These are phyloP conservation scores for Metopia argyrocephala DNA, from an alignment of 2,888 invertebrate genomes.

Conservation along the genomic window DNA sequence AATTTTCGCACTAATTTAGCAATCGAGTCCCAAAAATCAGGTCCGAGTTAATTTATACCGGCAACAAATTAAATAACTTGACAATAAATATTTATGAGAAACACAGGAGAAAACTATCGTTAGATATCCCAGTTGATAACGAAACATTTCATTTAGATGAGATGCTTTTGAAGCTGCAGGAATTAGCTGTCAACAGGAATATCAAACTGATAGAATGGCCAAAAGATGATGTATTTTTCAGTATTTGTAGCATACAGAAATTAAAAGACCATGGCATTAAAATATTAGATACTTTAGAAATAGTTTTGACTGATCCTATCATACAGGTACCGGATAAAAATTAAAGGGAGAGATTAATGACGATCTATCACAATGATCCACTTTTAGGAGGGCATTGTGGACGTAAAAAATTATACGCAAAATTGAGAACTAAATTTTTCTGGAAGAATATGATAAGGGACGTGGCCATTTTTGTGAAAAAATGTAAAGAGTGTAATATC, in stretches of 20 bases:
- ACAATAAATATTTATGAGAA: background rate
- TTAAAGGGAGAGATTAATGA: conserved; percentile 1
- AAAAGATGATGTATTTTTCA: conserved; percentile 22
- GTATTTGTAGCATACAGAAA: background rate
- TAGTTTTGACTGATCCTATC: conserved; percentile 24
- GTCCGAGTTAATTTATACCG: too few relatives aligned
- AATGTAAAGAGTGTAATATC: conserved; percentile 45
- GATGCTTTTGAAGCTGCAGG: conserved; percentile 14
- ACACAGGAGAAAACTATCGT: background rate
- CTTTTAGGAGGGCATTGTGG: conserved; percentile 29
- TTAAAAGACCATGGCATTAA: conserved; percentile 2
- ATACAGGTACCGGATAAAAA: background rate
- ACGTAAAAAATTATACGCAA: conserved; percentile 3
- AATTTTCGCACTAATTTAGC: too few relatives aligned
- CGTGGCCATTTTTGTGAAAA: conserved; percentile 30
- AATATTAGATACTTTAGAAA: conserved; percentile 7
- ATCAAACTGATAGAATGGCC: conserved; percentile 21
- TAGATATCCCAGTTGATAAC: conserved; percentile 24
- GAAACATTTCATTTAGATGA: conserved; percentile 27
- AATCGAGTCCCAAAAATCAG: too few relatives aligned
- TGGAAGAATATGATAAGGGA: conserved; percentile 19
- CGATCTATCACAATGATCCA: conserved; percentile 25
- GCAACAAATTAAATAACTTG: too few relatives aligned
- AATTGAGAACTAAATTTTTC: conserved; percentile 42
- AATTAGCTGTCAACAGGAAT: background rate